Evolutionary conservation across 2,113 vertebrate genomes (phyloP).

Genomic region (Rattus rattus): DNA sequence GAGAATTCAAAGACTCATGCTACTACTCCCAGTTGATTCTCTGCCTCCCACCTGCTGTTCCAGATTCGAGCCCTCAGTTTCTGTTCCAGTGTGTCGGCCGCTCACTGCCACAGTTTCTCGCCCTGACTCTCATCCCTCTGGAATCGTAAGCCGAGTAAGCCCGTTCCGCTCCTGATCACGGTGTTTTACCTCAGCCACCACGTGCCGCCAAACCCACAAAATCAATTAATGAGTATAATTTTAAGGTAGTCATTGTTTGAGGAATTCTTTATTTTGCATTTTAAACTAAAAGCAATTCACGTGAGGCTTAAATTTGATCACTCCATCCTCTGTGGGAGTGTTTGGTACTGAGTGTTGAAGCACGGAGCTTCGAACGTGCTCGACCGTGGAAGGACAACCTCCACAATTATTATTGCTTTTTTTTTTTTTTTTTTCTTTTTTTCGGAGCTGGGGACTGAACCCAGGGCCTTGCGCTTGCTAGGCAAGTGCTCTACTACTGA

Average conservation of each 20-base stretch:
- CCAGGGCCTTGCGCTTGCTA: too few relatives aligned
- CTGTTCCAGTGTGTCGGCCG: not conserved
- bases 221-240: not conserved
- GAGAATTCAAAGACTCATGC: not conserved
- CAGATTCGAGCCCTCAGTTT: not conserved
- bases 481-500: too few relatives aligned
- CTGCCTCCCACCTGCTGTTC: not conserved
- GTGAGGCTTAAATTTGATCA: not conserved
- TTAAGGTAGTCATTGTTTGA: not conserved
- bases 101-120: not conserved
- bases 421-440: too few relatives aligned
- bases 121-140: not conserved
- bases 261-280: constrained; percentile 8
- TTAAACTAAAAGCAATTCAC: not conserved
- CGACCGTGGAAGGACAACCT: not conserved
- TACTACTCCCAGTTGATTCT: not conserved
- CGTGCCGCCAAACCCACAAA: not conserved
- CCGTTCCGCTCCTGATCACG: not conserved
- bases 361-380: not conserved
- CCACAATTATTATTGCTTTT: not conserved
- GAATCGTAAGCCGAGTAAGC: not conserved
- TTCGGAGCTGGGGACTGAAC: too few relatives aligned
- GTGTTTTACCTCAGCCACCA: not conserved
- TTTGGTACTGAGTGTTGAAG: not conserved
- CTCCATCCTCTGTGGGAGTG: not conserved